Evolutionary conservation across 2,888 invertebrate genomes (phyloP).

Genomic region (Lithophane socia): DNA sequence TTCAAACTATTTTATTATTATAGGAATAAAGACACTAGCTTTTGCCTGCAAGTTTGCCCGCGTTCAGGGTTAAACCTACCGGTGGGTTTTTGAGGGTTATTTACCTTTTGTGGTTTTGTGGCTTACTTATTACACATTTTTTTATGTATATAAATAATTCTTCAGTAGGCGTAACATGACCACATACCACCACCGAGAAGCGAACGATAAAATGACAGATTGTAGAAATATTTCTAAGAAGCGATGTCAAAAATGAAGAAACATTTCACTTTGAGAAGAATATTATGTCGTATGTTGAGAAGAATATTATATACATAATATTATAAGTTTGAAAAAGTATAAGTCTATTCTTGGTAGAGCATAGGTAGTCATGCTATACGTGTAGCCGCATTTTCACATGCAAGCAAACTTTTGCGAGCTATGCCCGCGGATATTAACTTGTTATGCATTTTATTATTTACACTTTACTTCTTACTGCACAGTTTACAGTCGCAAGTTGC

Average conservation of each 20-base stretch:
- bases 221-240: neutral
- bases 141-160: no score
- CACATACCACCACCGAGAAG: neutral
- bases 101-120: neutral
- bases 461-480: neutral
- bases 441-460: neutral
- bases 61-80: neutral
- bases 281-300: no score
- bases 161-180: no score
- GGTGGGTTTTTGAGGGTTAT: neutral
- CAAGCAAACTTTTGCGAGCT: neutral
- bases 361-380: neutral
- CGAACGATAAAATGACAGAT: neutral
- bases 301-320: no score
- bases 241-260: neutral
- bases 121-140: no score
- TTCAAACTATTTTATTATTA: neutral
- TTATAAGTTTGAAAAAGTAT: neutral
- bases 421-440: neutral
- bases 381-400: neutral
- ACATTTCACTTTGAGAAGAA: neutral
- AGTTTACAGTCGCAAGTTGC: neutral
- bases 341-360: neutral
- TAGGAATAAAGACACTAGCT: neutral
- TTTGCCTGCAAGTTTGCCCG: neutral